Percentiles rank a stretch among this genome's conserved stretches.
These are phyloP conservation scores for Hypomecis atomaria DNA, from an alignment of 2,888 invertebrate species.

Conservation along the genomic window DNA sequence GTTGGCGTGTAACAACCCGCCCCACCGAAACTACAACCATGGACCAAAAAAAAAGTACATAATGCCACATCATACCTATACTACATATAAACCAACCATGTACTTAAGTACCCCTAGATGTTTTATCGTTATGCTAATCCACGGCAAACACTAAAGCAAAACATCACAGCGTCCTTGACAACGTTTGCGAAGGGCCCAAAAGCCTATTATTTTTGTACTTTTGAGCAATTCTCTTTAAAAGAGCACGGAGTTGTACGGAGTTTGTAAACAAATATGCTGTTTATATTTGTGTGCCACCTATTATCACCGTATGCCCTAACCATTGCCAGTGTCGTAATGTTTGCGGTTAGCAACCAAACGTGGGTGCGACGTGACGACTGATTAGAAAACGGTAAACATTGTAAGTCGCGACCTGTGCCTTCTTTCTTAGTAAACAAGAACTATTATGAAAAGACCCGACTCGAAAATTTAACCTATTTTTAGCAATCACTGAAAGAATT, in stretches of 20 bases:
- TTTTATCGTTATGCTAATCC: too few relatives aligned
- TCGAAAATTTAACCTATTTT: too few relatives aligned
- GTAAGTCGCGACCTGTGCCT: background rate
- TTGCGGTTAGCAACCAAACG: conserved; percentile 30
- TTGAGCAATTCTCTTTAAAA: background rate
- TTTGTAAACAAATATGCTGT: conserved; percentile 8
- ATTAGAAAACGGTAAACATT: conserved; percentile 27
- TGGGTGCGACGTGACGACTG: conserved; percentile 26
- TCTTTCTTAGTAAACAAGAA: background rate
- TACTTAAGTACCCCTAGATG: too few relatives aligned
- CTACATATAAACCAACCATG: too few relatives aligned
- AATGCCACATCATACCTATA: too few relatives aligned
- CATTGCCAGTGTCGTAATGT: conserved; percentile 24
- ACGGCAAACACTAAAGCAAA: background rate
- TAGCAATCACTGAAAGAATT: too few relatives aligned
- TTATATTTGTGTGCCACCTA: conserved; percentile 32
- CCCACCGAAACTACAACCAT: too few relatives aligned
- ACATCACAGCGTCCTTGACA: background rate
- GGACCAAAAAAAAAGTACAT: too few relatives aligned
- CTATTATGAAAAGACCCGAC: too few relatives aligned
- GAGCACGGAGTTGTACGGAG: background rate
- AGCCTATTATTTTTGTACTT: background rate
- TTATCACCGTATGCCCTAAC: conserved; percentile 24
- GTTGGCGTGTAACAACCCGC: too few relatives aligned
- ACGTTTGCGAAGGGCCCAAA: background rate